Evolutionary conservation across 2,888 invertebrate genomes (phyloP).

Genomic region (Coenonympha glycerion): DNA sequence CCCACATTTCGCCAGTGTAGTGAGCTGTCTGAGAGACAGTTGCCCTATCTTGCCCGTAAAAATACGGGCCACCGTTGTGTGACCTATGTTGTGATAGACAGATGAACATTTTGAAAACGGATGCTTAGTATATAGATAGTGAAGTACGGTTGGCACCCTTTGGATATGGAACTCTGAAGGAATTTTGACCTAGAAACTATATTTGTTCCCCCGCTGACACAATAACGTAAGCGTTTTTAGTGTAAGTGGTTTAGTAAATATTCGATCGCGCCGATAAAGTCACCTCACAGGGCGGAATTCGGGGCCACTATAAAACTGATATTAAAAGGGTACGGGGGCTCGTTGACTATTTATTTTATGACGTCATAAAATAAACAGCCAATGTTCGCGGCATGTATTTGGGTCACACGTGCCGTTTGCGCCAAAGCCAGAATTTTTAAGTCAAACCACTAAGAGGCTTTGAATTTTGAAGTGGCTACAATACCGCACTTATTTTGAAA

Average conservation of each 20-base stretch:
- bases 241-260: slow-evolving; percentile 2
- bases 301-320: not conserved
- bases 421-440: not conserved
- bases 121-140: too few relatives aligned
- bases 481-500: too few relatives aligned
- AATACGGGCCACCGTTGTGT: too few relatives aligned
- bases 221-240: not conserved
- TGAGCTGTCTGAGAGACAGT: too few relatives aligned
- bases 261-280: not conserved
- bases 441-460: not conserved
- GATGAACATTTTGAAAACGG: too few relatives aligned
- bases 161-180: too few relatives aligned
- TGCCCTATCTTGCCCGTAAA: too few relatives aligned
- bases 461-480: not conserved
- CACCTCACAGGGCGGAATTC: not conserved
- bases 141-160: too few relatives aligned
- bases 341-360: slow-evolving; percentile 10
- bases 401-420: slow-evolving; percentile 7
- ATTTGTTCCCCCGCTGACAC: not conserved
- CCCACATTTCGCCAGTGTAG: too few relatives aligned
- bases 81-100: too few relatives aligned
- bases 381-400: slow-evolving; percentile 3
- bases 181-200: not conserved
- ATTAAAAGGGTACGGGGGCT: slow-evolving; percentile 1
- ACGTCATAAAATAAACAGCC: slow-evolving; percentile 10